Conservation (phyloP, 1,140 invertebrate genomes). For the Pseudomyrmex concolor region DNA sequence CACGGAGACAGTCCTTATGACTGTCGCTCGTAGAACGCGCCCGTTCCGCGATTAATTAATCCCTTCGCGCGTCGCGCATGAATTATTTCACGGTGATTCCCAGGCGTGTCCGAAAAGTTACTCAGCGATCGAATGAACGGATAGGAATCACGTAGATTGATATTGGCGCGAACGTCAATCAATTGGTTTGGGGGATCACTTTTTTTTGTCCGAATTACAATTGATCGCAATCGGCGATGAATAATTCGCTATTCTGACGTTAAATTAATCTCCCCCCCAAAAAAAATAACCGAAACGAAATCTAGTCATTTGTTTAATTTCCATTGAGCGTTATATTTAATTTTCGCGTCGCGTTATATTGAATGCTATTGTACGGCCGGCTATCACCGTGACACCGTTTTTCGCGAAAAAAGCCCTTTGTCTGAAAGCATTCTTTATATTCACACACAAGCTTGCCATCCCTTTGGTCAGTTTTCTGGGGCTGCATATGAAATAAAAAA, state of each 20-base stretch:
- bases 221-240: conserved; percentile 3
- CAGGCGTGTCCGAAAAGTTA: conserved; percentile 7
- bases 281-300: neutral
- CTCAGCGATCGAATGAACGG: conserved; percentile 19
- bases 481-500: neutral
- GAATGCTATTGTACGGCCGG: conserved; percentile 12
- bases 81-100: conserved; percentile 13
- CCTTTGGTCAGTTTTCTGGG: neutral
- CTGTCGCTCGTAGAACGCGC: neutral
- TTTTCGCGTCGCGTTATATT: neutral
- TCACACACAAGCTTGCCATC: neutral
- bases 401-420: conserved; percentile 16
- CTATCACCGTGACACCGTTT: neutral
- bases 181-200: conserved; percentile 34
- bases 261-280: conserved; percentile 16
- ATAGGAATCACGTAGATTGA: conserved; percentile 27
- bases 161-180: conserved; percentile 45
- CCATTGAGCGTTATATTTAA: conserved; percentile 45
- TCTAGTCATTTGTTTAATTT: conserved; percentile 19
- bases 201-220: conserved; percentile 33
- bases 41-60: conserved; percentile 35
- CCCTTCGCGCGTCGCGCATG: conserved; percentile 10
- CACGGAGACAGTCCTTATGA: conserved; percentile 27
- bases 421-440: conserved; percentile 8
- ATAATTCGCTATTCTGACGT: conserved; percentile 23